A percentile compares a stretch with the other conserved stretches of the same genome.
phyloP scores from a whole-genome alignment of 2,888 invertebrate species.

The Teleiodes luculella region DNA sequence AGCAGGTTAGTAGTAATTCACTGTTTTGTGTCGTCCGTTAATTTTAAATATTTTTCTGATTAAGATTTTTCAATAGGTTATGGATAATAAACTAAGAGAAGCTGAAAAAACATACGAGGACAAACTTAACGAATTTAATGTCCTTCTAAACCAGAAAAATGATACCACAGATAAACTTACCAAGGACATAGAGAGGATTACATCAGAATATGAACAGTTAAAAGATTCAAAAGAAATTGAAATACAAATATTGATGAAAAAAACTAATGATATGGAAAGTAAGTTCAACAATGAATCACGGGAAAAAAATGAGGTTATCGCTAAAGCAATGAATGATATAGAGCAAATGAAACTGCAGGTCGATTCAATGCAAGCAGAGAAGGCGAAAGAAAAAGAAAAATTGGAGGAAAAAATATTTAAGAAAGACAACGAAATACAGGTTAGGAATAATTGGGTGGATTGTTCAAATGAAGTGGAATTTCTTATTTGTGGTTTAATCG shows the following conservation, averaged over 20 bases:
- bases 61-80: slow-evolving; percentile 46
- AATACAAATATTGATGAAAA: slow-evolving; percentile 41
- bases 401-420: slow-evolving; percentile 36
- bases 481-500: too few species aligned
- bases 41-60: slow-evolving; percentile 25
- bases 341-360: slow-evolving; percentile 42
- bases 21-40: slow-evolving; percentile 33
- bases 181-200: too few species aligned
- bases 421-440: slow-evolving; percentile 57
- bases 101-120: slow-evolving; percentile 34
- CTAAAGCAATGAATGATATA: slow-evolving; percentile 34
- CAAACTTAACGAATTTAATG: slow-evolving; percentile 32
- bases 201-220: slow-evolving; percentile 36
- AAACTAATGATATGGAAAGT: slow-evolving; percentile 35
- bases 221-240: slow-evolving; percentile 41
- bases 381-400: slow-evolving; percentile 49
- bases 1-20: slow-evolving; percentile 55
- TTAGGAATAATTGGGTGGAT: slow-evolving; percentile 41
- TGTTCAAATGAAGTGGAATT: neutral
- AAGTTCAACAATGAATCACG: slow-evolving; percentile 32
- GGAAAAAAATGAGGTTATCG: slow-evolving; percentile 40
- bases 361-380: slow-evolving; percentile 37
- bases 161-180: slow-evolving; percentile 32
- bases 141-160: slow-evolving; percentile 37
- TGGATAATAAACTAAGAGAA: slow-evolving; percentile 42